Percentiles rank a stretch among this genome's conserved stretches.
These are phyloP conservation scores for Apodemus agrarius DNA, from an alignment of 2,797 vertebrate species.

Conservation along the genomic window DNA sequence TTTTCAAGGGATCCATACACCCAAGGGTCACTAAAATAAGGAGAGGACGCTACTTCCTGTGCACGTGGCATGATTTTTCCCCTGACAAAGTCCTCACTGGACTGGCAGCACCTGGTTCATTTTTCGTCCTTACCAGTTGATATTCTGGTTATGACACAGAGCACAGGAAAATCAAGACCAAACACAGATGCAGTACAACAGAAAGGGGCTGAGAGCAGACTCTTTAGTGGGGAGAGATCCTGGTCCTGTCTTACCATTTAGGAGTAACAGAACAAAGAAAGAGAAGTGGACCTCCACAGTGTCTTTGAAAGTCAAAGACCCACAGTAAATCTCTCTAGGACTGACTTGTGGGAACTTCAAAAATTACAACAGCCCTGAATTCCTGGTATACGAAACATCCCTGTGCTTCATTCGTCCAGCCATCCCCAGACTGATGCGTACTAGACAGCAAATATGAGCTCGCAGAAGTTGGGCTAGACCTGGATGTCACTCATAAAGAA, in stretches of 20 bases:
- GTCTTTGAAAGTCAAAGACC: background rate
- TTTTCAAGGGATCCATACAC: constrained; percentile 33
- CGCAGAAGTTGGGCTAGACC: background rate
- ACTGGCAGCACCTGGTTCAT: constrained; percentile 80
- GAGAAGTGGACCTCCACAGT: background rate
- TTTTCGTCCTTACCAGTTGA: constrained; percentile 78
- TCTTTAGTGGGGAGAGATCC: background rate
- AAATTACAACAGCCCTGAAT: background rate
- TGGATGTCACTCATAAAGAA: background rate
- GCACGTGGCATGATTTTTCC: constrained; percentile 72
- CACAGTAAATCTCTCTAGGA: background rate
- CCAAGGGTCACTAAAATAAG: constrained; percentile 60
- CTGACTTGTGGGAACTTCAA: background rate
- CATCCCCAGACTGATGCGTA: background rate
- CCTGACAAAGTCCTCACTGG: constrained; percentile 77
- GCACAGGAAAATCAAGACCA: constrained; percentile 84
- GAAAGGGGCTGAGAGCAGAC: constrained; percentile 29
- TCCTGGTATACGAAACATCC: background rate
- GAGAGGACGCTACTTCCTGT: constrained; percentile 70
- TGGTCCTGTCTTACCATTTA: background rate
- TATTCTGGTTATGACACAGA: constrained; percentile 83
- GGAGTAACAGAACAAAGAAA: background rate
- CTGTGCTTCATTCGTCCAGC: background rate
- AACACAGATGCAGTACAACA: constrained; percentile 80
- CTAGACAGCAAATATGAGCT: accelerated